These are phyloP conservation scores for Tryphoninae sp. DNA, from an alignment of 2,888 invertebrate species.

Conservation along the genomic window DNA sequence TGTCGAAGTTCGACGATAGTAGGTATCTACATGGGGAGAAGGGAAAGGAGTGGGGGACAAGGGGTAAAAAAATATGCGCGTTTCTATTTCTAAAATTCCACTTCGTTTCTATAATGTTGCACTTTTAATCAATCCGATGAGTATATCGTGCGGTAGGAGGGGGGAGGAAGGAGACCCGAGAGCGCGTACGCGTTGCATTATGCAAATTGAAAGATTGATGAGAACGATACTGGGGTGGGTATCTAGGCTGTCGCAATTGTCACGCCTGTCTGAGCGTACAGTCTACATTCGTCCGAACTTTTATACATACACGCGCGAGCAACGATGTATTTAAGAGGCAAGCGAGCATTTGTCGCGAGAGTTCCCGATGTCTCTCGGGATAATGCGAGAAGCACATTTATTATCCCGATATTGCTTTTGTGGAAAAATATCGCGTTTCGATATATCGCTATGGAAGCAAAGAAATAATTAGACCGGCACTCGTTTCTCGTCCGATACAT, in stretches of 20 bases:
- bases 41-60: too few relatives aligned
- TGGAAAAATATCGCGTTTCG: not conserved
- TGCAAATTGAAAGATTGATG: slow-evolving; percentile 34
- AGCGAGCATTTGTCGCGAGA: not conserved
- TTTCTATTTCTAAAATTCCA: slow-evolving; percentile 8
- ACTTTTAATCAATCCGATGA: slow-evolving; percentile 54
- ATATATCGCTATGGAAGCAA: not conserved
- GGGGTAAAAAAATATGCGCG: not conserved
- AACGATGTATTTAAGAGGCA: not conserved
- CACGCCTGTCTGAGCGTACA: slow-evolving; percentile 22
- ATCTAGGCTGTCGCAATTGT: slow-evolving; percentile 28
- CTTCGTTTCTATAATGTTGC: not conserved
- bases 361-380: not conserved
- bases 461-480: not conserved
- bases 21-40: too few relatives aligned
- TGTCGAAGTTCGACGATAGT: too few relatives aligned
- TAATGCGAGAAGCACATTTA: not conserved
- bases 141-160: not conserved
- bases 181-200: slow-evolving; percentile 13
- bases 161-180: not conserved
- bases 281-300: not conserved
- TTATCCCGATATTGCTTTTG: not conserved
- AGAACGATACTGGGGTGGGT: slow-evolving; percentile 2
- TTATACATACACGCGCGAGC: not conserved
- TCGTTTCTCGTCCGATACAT: not conserved